A percentile compares a stretch with the other conserved stretches of the same genome.
These are phyloP conservation scores for Furnarius figulus DNA, from an alignment of 2,113 vertebrate genomes.

Conservation along the genomic window DNA sequence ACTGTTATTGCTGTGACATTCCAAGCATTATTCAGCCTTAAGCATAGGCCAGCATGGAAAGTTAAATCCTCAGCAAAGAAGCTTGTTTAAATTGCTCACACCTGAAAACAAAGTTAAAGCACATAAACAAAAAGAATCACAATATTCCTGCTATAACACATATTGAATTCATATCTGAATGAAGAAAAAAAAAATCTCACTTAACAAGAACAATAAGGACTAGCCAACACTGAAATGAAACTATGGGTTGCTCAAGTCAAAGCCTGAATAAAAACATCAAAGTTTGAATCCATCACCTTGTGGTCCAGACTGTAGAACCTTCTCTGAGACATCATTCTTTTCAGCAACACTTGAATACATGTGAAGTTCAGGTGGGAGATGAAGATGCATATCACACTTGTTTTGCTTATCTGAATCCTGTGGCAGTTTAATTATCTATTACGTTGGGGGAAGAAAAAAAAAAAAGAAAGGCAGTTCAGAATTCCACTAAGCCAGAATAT, in stretches of 20 bases:
- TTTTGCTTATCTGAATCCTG: constrained; percentile 44
- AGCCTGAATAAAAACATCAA: constrained; percentile 31
- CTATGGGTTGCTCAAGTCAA: constrained; percentile 40
- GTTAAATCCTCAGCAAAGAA: neutral
- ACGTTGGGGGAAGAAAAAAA: neutral
- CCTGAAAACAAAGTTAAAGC: neutral
- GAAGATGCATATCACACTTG: constrained; percentile 10
- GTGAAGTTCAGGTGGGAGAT: constrained; percentile 41
- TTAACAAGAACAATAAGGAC: neutral
- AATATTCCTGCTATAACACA: neutral
- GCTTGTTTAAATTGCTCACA: neutral
- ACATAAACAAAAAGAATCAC: neutral
- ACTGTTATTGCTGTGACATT: neutral
- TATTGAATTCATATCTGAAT: neutral
- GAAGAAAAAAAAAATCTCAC: neutral
- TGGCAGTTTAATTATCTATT: constrained; percentile 83
- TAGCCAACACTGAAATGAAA: constrained; percentile 66
- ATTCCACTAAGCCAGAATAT: neutral
- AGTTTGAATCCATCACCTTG: constrained; percentile 54
- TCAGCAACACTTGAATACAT: neutral
- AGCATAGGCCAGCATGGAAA: neutral
- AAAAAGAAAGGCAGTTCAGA: neutral
- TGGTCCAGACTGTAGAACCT: neutral
- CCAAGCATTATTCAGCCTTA: neutral
- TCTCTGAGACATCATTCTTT: neutral